A percentile compares a stretch with the other conserved stretches of the same genome.
Conservation (phyloP, 2,797 vertebrate species). For the Ctenochaetus hawaiiensis region DNA sequence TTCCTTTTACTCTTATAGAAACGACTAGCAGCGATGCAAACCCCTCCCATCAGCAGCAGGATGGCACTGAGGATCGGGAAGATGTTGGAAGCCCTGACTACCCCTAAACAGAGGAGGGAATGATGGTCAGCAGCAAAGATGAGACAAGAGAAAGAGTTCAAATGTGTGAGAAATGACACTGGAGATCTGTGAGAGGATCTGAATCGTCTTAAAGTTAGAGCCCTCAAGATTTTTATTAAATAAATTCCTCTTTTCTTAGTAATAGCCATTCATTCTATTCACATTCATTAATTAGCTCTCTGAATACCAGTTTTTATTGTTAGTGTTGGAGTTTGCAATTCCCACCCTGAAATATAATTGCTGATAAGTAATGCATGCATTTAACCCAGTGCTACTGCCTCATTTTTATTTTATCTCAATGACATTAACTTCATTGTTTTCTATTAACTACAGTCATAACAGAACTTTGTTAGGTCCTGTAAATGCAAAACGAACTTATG, state of each 20-base stretch:
- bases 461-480: neutral
- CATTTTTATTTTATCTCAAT: neutral
- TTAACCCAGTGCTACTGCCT: neutral
- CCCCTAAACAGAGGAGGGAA: conserved; percentile 81
- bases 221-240: neutral
- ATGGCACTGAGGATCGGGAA: conserved; percentile 97
- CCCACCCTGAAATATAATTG: neutral
- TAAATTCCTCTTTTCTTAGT: neutral
- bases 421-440: neutral
- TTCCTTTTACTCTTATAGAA: conserved; percentile 95
- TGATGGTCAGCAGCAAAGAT: neutral
- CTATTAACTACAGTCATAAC: neutral
- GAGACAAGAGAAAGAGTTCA: neutral
- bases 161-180: neutral
- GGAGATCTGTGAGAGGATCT: neutral
- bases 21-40: conserved; percentile 95
- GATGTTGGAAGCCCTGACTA: conserved; percentile 96
- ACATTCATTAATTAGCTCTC: neutral
- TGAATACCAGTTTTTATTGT: neutral
- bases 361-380: neutral
- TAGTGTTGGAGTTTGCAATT: neutral
- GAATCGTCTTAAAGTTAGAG: neutral
- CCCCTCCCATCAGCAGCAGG: conserved; percentile 93
- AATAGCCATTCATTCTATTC: neutral
- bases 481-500: neutral